These are phyloP conservation scores for Octopus bimaculoides DNA, from an alignment of 1,140 invertebrate genomes.

Conservation along the genomic window DNA sequence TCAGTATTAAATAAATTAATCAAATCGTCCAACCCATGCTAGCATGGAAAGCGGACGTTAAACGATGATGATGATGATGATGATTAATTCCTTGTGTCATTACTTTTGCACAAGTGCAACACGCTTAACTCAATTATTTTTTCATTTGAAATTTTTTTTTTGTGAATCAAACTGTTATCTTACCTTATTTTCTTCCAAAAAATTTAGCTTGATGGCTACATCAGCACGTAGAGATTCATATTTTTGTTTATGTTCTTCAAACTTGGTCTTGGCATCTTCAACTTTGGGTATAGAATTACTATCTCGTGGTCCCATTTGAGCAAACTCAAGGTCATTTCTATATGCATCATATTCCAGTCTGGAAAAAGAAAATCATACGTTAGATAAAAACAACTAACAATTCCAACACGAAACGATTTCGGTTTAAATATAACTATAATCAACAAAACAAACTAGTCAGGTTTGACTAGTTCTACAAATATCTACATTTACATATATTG, in stretches of 20 bases:
- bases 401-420: too few relatives aligned
- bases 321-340: conserved; percentile 82
- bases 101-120: too few relatives aligned
- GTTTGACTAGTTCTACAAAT: too few relatives aligned
- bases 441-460: too few relatives aligned
- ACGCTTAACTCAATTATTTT: neutral
- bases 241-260: conserved; percentile 79
- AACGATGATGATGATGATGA: too few relatives aligned
- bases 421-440: too few relatives aligned
- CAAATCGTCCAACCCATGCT: too few relatives aligned
- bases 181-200: conserved; percentile 95
- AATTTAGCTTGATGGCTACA: conserved; percentile 92
- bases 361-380: conserved; percentile 21
- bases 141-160: conserved; percentile 7
- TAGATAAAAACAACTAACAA: too few relatives aligned
- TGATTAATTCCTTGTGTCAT: too few relatives aligned
- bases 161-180: neutral
- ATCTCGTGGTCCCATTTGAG: conserved; percentile 49
- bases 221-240: conserved; percentile 90
- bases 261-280: conserved; percentile 79
- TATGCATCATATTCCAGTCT: conserved; percentile 98
- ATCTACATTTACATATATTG: too few relatives aligned
- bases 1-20: too few relatives aligned
- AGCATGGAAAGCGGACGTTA: too few relatives aligned
- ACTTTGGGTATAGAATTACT: conserved; percentile 57